A percentile compares a stretch with the other conserved stretches of the same genome.
phyloP scores from a whole-genome alignment of 2,797 vertebrate genomes.

The Odontamblyopus lacepedii region DNA sequence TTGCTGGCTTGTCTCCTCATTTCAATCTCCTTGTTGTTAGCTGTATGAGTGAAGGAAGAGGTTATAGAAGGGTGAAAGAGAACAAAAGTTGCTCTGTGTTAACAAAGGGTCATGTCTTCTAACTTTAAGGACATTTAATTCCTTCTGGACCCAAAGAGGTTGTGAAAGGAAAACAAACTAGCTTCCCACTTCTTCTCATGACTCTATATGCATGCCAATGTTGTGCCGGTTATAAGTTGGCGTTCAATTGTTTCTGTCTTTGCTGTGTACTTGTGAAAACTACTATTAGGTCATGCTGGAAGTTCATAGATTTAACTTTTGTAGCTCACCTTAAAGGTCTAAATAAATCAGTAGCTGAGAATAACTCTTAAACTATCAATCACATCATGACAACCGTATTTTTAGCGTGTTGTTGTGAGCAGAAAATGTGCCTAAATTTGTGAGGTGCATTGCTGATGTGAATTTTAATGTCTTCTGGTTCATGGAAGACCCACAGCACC shows the following conservation, averaged over 20 bases:
- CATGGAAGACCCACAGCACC: neutral
- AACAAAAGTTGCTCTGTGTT: neutral
- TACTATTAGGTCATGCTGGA: neutral
- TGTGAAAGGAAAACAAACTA: constrained; percentile 7
- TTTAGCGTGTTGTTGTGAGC: neutral
- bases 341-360: neutral
- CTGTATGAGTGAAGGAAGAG: neutral
- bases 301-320: neutral
- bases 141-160: neutral
- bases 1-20: constrained; percentile 4
- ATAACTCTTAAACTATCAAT: neutral
- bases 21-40: constrained; percentile 1
- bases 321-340: neutral
- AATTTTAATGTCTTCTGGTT: neutral
- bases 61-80: neutral
- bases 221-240: neutral
- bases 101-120: constrained; percentile 3
- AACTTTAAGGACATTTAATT: constrained; percentile 4
- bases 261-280: neutral
- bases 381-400: neutral
- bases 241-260: neutral
- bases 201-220: constrained; percentile 8
- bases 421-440: neutral
- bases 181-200: constrained; percentile 6
- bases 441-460: neutral